Conservation (phyloP, 2,797 vertebrate genomes). For the Aselliscus stoliczkanus region DNA sequence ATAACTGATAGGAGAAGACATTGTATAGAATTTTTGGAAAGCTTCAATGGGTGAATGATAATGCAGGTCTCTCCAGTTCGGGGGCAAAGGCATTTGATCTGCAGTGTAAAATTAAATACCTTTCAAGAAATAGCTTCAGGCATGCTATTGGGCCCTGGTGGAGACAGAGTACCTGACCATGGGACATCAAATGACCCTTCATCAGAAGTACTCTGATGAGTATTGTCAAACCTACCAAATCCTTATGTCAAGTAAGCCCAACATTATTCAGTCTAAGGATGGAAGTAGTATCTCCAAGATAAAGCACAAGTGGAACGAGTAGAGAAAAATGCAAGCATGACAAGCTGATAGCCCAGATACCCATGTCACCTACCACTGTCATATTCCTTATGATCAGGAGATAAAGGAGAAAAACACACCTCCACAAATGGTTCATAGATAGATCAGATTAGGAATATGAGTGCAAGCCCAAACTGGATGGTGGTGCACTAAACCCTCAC, state of each 20-base stretch:
- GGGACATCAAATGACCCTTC: not conserved
- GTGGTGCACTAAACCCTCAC: not conserved
- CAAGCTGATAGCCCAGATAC: not conserved
- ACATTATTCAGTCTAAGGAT: not conserved
- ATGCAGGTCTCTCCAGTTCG: not conserved
- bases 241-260: not conserved
- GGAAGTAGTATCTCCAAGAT: not conserved
- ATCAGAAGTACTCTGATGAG: not conserved
- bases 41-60: not conserved
- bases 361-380: not conserved
- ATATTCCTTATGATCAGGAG: not conserved
- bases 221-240: not conserved
- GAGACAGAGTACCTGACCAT: not conserved
- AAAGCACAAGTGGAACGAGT: not conserved
- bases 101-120: not conserved
- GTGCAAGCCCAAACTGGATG: not conserved
- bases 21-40: not conserved
- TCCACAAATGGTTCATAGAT: not conserved
- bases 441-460: not conserved
- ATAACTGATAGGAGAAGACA: not conserved
- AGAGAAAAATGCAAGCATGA: not conserved
- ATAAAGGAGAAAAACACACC: not conserved
- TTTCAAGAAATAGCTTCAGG: not conserved
- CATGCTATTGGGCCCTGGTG: not conserved
- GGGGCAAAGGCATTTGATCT: not conserved